Evolutionary conservation across 1,140 invertebrate genomes (phyloP), one percentile per base, ranked within the genome.

Genomic region (Aleiodes sp.): DNA sequence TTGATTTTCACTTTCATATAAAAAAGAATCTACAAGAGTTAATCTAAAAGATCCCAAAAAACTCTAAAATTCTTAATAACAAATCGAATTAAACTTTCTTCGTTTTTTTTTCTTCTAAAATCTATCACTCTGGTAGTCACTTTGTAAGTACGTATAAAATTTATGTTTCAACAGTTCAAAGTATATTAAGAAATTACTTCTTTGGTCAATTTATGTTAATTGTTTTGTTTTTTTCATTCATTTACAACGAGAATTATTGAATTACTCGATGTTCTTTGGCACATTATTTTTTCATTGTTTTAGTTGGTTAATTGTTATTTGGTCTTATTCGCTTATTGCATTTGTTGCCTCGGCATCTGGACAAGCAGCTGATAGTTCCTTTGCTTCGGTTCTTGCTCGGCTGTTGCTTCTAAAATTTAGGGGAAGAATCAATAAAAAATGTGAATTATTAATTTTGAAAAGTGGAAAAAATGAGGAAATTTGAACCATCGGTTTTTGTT

Each of bases 341-440:
- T 35, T 28, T 21, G 60, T 74, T 0, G 70, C 33, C 31, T 73
- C 56, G 14, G 68, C 46, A 21, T 78, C 74, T 9, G 72, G 26
- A 24, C 69, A 59, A 21, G 73, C 70, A 29, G 76, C 65, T 35
- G 76, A 70, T 9, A 70, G 35, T 24, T 73, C 65, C 39, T 71
- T 76, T 2, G 57, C 60, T 67, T 80, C 73, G 12, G 39, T 73
- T 9, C 69, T 21, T 14, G 31, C 60, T 9, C 69, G 68, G 39
- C 52, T 73, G 9, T 52, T 68, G 57, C 68, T 74, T 52, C 80
- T 80, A 67, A 35, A 74, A 75, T 67, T 59, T 33, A 26, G 33
- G n/a, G 46, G 65, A 73, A 57, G 10, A 14, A 31, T 1, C 21
- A 16, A 43, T n/a, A 56, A 52, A 33, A 56, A 19, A 39, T 56